phyloP scores from a whole-genome alignment of 1,140 invertebrate species.

The Penaeus indicus region DNA sequence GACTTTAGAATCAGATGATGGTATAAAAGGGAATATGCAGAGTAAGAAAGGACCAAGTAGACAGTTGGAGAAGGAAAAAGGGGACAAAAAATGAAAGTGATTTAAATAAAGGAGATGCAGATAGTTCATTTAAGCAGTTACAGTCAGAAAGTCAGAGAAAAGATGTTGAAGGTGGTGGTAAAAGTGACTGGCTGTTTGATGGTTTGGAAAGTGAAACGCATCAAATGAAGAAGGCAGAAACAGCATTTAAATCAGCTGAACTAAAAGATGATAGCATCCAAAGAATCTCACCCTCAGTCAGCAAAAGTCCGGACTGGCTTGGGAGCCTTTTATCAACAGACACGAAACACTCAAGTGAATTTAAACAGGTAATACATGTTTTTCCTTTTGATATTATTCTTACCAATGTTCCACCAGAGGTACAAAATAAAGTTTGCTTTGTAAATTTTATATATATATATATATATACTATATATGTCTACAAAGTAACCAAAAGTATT shows the following conservation, averaged over 20 bases:
- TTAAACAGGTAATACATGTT: neutral
- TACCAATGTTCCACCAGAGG: no score
- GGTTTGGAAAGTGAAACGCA: conserved; percentile 13
- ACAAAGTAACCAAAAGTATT: no score
- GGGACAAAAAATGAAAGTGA: no score
- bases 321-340: conserved; percentile 22
- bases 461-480: no score
- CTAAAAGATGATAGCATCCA: neutral
- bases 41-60: conserved; percentile 34
- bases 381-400: no score
- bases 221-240: conserved; percentile 11
- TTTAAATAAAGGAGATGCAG: neutral
- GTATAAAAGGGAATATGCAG: conserved; percentile 42
- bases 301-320: conserved; percentile 40
- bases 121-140: neutral
- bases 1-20: conserved; percentile 50
- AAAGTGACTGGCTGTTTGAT: conserved; percentile 48
- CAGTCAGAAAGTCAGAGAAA: neutral
- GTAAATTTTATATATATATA: no score
- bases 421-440: no score
- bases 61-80: conserved; percentile 4
- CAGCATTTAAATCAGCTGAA: conserved; percentile 18
- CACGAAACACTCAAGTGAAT: conserved; percentile 13
- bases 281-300: conserved; percentile 21
- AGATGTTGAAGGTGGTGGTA: neutral